These are phyloP conservation scores for Schizopygopsis malacanthus DNA, from an alignment of 2,797 vertebrate species.

Conservation along the genomic window DNA sequence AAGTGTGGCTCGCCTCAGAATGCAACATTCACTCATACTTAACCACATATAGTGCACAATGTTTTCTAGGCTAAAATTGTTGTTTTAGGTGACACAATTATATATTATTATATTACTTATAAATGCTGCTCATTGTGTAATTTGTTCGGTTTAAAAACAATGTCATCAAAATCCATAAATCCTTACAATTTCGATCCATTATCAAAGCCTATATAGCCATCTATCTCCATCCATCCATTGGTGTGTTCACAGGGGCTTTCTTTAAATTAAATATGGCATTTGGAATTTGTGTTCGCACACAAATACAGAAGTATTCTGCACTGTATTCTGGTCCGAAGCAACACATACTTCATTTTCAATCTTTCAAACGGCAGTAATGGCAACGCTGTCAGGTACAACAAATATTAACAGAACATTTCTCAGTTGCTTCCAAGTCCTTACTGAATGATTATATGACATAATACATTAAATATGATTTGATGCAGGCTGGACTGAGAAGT, in stretches of 20 bases:
- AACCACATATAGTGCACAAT: background rate
- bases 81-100: background rate
- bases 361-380: too few relatives aligned
- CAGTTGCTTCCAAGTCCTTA: too few relatives aligned
- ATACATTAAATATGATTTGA: too few relatives aligned
- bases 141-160: background rate
- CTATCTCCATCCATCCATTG: background rate
- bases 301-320: too few relatives aligned
- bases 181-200: background rate
- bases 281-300: too few relatives aligned
- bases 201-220: background rate
- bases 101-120: background rate
- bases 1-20: background rate
- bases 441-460: too few relatives aligned
- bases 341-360: too few relatives aligned
- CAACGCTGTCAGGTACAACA: too few relatives aligned
- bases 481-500: too few relatives aligned
- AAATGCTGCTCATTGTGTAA: background rate
- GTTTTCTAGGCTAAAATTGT: background rate
- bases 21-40: background rate
- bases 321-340: too few relatives aligned
- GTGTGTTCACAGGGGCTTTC: background rate
- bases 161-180: background rate
- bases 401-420: too few relatives aligned
- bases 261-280: too few relatives aligned